phyloP scores from a whole-genome alignment of 2,888 invertebrate genomes.

The Xestia ashworthii region DNA sequence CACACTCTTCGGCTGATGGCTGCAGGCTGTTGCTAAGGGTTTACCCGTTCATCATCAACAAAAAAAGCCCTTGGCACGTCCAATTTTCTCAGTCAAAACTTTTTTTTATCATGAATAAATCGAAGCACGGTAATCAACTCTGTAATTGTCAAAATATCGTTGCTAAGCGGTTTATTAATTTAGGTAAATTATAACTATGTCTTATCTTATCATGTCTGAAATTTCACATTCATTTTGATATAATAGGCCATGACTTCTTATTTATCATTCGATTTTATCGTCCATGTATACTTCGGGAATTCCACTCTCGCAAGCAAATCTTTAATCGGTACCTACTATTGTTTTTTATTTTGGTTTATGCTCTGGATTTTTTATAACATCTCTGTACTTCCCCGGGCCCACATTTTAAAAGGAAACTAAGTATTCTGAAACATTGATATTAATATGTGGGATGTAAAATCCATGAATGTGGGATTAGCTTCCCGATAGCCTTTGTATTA shows the following conservation, averaged over 20 bases:
- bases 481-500: neutral
- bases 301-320: constrained; percentile 42
- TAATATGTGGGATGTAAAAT: neutral
- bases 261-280: constrained; percentile 30
- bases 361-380: constrained; percentile 8
- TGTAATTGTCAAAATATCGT: constrained; percentile 15
- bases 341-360: constrained; percentile 34
- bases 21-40: constrained; percentile 39
- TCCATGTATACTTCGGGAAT: constrained; percentile 29
- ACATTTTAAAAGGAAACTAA: constrained; percentile 8
- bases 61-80: constrained; percentile 40
- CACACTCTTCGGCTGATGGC: constrained; percentile 74
- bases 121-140: neutral
- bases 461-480: neutral
- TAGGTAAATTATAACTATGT: neutral
- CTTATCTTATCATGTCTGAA: constrained; percentile 20
- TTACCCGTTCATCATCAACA: constrained; percentile 34
- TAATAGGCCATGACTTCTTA: neutral
- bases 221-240: constrained; percentile 8
- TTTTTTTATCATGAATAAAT: constrained; percentile 25
- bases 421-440: neutral
- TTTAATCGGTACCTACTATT: constrained; percentile 38
- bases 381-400: constrained; percentile 29
- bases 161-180: constrained; percentile 16
- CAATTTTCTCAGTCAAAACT: constrained; percentile 18